A percentile compares a stretch with the other conserved stretches of the same genome.
phyloP scores from a whole-genome alignment of 2,113 vertebrate species.

The Synchiropus splendidus region DNA sequence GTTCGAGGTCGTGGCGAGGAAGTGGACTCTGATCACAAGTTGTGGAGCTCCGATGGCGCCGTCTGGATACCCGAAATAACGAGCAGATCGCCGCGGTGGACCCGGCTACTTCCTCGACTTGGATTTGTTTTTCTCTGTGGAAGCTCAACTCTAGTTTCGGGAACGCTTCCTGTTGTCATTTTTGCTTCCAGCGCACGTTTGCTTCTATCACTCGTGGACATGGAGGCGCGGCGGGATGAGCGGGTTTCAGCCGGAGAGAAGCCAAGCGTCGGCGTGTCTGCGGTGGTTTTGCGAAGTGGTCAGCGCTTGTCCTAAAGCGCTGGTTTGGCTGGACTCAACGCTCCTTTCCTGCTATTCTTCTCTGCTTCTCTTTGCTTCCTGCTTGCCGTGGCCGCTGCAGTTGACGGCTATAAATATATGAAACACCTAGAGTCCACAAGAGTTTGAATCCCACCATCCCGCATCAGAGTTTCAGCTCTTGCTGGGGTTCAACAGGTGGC shows the following conservation, averaged over 20 bases:
- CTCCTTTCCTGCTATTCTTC: constrained; percentile 75
- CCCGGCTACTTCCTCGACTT: not conserved
- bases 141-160: too few species aligned
- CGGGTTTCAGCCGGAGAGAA: constrained; percentile 20
- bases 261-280: constrained; percentile 13
- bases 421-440: constrained; percentile 2
- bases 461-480: not conserved
- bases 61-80: constrained; percentile 14
- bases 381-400: constrained; percentile 55
- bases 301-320: constrained; percentile 43
- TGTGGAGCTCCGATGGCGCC: constrained; percentile 11
- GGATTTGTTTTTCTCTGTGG: too few species aligned
- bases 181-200: not conserved
- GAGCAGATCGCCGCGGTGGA: not conserved
- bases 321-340: constrained; percentile 49
- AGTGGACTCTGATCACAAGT: constrained; percentile 7
- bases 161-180: too few species aligned
- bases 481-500: not conserved
- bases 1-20: constrained; percentile 37
- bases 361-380: constrained; percentile 65
- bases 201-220: constrained; percentile 1
- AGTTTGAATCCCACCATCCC: not conserved
- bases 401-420: constrained; percentile 66
- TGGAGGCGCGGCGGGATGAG: constrained; percentile 31
- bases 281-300: constrained; percentile 10